Evolutionary conservation across 1,140 invertebrate genomes (phyloP).

Genomic region (Camponotus vicinus): DNA sequence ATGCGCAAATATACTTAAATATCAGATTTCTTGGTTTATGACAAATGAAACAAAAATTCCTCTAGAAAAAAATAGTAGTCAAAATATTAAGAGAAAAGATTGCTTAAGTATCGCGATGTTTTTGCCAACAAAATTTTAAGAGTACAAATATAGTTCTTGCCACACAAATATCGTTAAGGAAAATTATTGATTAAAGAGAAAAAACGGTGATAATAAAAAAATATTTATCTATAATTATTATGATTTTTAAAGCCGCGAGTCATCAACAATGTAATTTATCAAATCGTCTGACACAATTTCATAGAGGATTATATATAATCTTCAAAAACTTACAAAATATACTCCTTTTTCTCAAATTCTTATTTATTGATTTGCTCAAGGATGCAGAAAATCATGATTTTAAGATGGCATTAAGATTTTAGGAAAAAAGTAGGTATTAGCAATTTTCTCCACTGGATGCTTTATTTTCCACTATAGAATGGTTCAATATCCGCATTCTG

Average conservation of each 20-base stretch:
- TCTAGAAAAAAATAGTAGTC: not conserved
- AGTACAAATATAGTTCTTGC: not conserved
- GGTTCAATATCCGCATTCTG: constrained; percentile 42
- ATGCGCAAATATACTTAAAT: not conserved
- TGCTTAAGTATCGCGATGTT: not conserved
- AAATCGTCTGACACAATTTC: not conserved
- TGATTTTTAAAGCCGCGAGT: no score
- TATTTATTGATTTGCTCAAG: not conserved
- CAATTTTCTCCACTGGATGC: constrained; percentile 39
- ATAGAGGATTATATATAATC: not conserved
- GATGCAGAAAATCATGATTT: not conserved
- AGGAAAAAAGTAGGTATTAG: constrained; percentile 49
- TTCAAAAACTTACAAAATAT: not conserved
- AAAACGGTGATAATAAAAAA: no score
- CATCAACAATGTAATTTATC: no score
- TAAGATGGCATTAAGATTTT: constrained; percentile 32
- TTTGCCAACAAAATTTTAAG: not conserved
- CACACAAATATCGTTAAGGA: no score
- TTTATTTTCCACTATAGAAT: constrained; percentile 74
- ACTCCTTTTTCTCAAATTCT: not conserved
- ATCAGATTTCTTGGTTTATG: not conserved
- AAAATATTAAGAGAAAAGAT: not conserved
- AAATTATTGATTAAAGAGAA: no score
- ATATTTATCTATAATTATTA: no score
- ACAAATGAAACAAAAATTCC: not conserved